Evolutionary conservation across 1,140 invertebrate genomes (phyloP), one percentile per base, ranked within the genome.

Genomic region (Diorhabda elongata): DNA sequence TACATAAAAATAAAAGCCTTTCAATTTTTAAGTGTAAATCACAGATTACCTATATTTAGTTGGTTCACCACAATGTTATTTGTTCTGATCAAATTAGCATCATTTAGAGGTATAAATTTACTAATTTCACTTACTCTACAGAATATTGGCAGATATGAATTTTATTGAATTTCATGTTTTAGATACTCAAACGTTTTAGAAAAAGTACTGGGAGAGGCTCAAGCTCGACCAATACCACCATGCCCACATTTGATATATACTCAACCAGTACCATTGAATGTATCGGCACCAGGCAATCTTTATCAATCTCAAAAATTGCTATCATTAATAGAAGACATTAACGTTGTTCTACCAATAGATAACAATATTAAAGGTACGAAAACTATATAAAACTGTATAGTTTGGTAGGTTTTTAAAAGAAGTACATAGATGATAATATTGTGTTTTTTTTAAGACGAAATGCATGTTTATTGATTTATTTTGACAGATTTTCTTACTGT

Each of bases 241-340:
- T 93, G 91, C 80, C 89, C 89, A 3, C 82, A 84, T 69, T 74
- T 87, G 6, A 81, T 82, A 3, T 88, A 86, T 82, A 84, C 88
- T 58, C 81, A 82, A 67, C 85, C 89, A 7, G 79, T 85, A 69
- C 89, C 90, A 5, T 74, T 92, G 9, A 93, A 93, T 74, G 86
- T 88, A 80, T 89, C 90, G 67, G 88, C 88, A 44, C 88, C 90
- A 77, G 89, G 88, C 64, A 90, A 90, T 79, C 82, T 91, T 61
- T 91, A 91, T 77, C 90, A 91, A 76, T 86, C 88, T 3, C 90
- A 91, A 75, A 90, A 90, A 78, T 74, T 91, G 42, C 77, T 91
- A 1, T 90, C 89, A 0, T 76, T 91, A 3, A 81, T 81, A 3
- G 82, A 86, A 66, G 81, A 84, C 5, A 73, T 82, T 43, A 73